Evolutionary conservation across 2,113 vertebrate genomes (phyloP), one percentile per base, ranked within the genome.

Genomic region (Oreochromis spilurus): DNA sequence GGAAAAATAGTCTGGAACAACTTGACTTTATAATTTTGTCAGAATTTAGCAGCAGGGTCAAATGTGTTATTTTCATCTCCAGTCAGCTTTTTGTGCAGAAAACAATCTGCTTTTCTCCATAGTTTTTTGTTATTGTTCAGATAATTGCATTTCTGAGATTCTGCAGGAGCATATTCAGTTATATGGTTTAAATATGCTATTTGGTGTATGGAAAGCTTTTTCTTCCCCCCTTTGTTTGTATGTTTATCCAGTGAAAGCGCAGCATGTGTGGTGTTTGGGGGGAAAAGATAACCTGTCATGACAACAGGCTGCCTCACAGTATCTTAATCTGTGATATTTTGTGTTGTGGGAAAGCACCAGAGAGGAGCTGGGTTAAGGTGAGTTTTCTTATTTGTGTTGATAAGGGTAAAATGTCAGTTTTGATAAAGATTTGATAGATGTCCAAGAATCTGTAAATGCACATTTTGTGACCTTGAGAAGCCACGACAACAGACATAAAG

Each of bases 1-100:
- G 9, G 38, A 13, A 79, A 52, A 86, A 72, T 54, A 12, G 17
- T 48, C 21, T 53, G 45, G 75, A 89, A 72, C 19, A 79, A 26
- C 72, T 77, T 19, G 10, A 88, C 16, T 81, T 82, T 79, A 83
- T 86, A 78, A 93, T 57, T 84, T 82, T 11, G 82, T 72, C 38
- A 36, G 88, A 83, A 86, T 82, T 85, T 11, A 80, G 72, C 48
- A 83, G 26, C 55, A 75, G 75, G 82, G 65, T 93, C 19, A 81
- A 53, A 88, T 79, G 17, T 45, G 65, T 29, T 11, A 1, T 89
- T 53, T 60, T 16, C 48, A 58, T n/a, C n/a, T 4, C 9, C 48
- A 65, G 53, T 62, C 17, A 40, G 38, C 16, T 82, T 79, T 87
- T 60, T 9, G 43, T 19, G 19, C 65, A 60, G 36, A 72, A 26